Evolutionary conservation across 2,797 vertebrate genomes (phyloP), one percentile per base, ranked within the genome.

Genomic region (Alouatta caraya): DNA sequence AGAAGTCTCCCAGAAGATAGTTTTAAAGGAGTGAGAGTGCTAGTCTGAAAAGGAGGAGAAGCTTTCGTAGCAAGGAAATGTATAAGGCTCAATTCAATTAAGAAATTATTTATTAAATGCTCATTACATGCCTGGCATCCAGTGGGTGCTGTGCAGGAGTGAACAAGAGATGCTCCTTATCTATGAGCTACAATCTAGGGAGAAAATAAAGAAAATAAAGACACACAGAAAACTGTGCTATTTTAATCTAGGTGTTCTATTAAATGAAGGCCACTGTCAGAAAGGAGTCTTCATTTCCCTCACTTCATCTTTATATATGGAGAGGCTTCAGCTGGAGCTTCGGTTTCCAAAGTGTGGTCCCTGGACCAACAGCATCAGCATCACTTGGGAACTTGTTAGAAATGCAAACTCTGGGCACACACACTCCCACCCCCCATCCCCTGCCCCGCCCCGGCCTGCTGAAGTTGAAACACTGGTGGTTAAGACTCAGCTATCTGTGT

Each of bases 81-180:
- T 19, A 22, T 52, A 78, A 72, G 13, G 14, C 57, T 96, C 37
- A 83, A 37, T 88, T 93, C 85, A 76, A 59, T 57, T 61, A 93
- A 81, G 80, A 15, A 76, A 19, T 28, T 44, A 80, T 67, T 61
- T 55, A 82, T 67, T 73, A 73, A 88, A 67, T 52, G 59, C 15
- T 93, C 24, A 78, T 50, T 87, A 50, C 39, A 39, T 46, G 6
- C 80, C 86, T 86, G 52, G 44, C 37, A 73, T 52, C 73, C n/a
- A 76, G 39, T 39, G 19, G 30, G 81, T 50, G 33, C 30, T 83
- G 59, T 61, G 42, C 33, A 28, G 26, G 13, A 81, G 3, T 94
- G 37, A 93, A 93, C 84, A 94, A 93, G 80, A 93, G 44, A 92
- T 1, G 50, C 52, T 92, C 42, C 46, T 89, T 79, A 55, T 21